Percentiles rank a stretch among this genome's conserved stretches.
Conservation (phyloP, 2,888 invertebrate genomes). For the Hirtodrosophila confusa region DNA sequence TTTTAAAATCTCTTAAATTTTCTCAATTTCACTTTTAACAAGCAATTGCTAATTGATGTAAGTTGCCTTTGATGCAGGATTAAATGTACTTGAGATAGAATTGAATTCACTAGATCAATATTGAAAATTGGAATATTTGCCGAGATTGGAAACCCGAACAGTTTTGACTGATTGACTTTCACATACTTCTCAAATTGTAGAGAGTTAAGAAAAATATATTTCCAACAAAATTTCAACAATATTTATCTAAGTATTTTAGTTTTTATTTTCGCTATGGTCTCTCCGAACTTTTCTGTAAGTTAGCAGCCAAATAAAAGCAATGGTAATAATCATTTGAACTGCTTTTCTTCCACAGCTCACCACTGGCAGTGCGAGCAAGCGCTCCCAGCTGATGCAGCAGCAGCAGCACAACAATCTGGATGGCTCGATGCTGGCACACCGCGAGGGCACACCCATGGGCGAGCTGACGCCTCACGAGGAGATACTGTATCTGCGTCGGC, state of each 20-base stretch:
- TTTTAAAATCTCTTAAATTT: no score
- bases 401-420: conserved; percentile 74
- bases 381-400: conserved; percentile 65
- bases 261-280: conserved; percentile 34
- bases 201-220: not conserved
- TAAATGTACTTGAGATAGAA: no score
- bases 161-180: not conserved
- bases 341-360: conserved; percentile 58
- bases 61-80: no score
- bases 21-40: no score
- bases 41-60: no score
- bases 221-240: not conserved
- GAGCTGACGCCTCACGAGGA: conserved; percentile 91
- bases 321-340: not conserved
- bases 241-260: conserved; percentile 4
- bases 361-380: conserved; percentile 80
- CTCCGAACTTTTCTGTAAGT: conserved; percentile 45
- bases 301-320: not conserved
- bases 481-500: conserved; percentile 91
- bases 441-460: conserved; percentile 89
- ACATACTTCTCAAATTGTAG: conserved; percentile 23
- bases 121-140: no score
- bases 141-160: no score
- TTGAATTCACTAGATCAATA: no score
- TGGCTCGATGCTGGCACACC: conserved; percentile 80